Evolutionary conservation across 2,888 invertebrate genomes (phyloP).

Genomic region (Pantelozetes paolii): DNA sequence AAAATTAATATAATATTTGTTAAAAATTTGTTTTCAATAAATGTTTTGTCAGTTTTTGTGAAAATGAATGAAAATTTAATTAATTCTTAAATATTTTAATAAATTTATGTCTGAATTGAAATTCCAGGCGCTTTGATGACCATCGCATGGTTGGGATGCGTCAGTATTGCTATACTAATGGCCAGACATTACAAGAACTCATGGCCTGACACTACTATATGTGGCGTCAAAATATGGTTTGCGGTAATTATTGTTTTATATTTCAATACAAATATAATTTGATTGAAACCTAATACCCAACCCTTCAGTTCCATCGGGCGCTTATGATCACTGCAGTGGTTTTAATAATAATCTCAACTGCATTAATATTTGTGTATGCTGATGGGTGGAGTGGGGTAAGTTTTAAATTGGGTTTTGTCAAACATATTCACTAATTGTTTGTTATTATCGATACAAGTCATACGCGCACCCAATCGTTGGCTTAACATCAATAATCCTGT

Average conservation of each 20-base stretch:
- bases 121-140: constrained; percentile 72
- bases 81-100: too few species aligned
- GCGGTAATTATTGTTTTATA: constrained; percentile 62
- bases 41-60: too few species aligned
- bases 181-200: constrained; percentile 85
- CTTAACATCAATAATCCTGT: constrained; percentile 34
- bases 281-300: not conserved
- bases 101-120: too few species aligned
- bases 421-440: not conserved
- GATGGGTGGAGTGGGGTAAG: constrained; percentile 45
- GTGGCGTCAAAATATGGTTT: constrained; percentile 89
- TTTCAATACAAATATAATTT: not conserved
- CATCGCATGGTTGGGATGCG: constrained; percentile 80
- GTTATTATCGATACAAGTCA: not conserved
- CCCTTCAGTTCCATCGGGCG: constrained; percentile 71
- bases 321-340: constrained; percentile 77
- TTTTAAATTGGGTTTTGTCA: not conserved
- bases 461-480: constrained; percentile 39
- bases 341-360: constrained; percentile 70
- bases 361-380: constrained; percentile 73
- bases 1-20: too few species aligned
- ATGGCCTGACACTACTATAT: constrained; percentile 74
- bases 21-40: too few species aligned
- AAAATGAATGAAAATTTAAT: too few species aligned
- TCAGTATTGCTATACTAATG: constrained; percentile 76